Evolutionary conservation across 2,113 vertebrate genomes (phyloP).

Genomic region (Pomatostomus ruficeps): DNA sequence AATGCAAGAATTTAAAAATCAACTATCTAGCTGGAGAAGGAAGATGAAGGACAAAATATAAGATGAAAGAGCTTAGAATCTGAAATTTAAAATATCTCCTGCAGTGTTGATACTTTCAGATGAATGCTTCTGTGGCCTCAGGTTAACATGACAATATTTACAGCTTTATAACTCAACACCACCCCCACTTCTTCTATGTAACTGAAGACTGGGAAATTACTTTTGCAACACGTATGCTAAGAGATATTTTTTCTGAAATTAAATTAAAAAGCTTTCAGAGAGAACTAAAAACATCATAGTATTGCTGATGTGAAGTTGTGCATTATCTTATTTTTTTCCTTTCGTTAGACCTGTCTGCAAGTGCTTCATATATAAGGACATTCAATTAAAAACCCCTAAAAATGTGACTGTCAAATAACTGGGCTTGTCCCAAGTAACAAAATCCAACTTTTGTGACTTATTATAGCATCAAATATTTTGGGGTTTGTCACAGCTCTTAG

Average conservation of each 20-base stretch:
- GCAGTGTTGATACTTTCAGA: not conserved
- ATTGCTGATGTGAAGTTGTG: not conserved
- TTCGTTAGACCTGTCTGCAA: not conserved
- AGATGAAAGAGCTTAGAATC: not conserved
- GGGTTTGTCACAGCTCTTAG: not conserved
- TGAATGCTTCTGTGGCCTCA: not conserved
- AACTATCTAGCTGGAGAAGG: not conserved
- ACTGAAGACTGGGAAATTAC: not conserved
- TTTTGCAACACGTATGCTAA: not conserved
- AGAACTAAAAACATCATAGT: not conserved
- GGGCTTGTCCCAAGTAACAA: not conserved
- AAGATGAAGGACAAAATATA: not conserved
- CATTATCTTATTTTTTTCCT: not conserved
- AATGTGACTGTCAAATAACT: not conserved
- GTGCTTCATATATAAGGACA: not conserved
- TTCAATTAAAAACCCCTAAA: not conserved
- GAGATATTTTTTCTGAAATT: not conserved
- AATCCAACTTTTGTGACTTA: not conserved
- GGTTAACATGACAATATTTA: not conserved
- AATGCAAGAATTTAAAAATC: not conserved
- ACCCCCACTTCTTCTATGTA: rapidly evolving
- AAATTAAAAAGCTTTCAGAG: not conserved
- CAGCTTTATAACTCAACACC: not conserved
- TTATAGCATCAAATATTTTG: not conserved
- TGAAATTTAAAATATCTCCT: not conserved